These are phyloP conservation scores for Zygaena filipendulae DNA, from an alignment of 2,888 invertebrate genomes.

Conservation along the genomic window DNA sequence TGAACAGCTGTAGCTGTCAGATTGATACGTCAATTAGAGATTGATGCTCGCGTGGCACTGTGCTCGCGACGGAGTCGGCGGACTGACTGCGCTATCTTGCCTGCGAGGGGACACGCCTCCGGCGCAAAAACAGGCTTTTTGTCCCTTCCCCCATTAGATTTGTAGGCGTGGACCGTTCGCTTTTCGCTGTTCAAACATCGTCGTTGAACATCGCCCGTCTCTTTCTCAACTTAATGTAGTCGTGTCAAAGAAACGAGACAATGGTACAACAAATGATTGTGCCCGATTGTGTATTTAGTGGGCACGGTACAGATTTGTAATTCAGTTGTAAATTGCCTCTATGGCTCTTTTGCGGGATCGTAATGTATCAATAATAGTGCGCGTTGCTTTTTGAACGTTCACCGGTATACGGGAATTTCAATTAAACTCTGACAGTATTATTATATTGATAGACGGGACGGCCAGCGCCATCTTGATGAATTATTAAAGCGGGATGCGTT, in stretches of 20 bases:
- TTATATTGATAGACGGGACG: constrained; percentile 56
- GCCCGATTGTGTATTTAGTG: constrained; percentile 61
- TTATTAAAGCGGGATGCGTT: constrained; percentile 35
- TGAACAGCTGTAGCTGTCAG: constrained; percentile 37
- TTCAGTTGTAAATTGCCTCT: constrained; percentile 61
- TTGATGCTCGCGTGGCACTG: constrained; percentile 25
- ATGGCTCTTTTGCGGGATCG: constrained; percentile 55
- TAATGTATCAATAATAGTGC: constrained; percentile 66
- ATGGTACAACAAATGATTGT: constrained; percentile 48
- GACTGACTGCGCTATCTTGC: constrained; percentile 41
- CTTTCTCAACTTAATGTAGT: constrained; percentile 16
- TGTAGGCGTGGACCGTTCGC: constrained; percentile 45
- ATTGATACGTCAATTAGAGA: constrained; percentile 35
- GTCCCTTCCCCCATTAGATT: constrained; percentile 41
- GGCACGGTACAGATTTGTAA: constrained; percentile 59
- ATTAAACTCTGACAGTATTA: constrained; percentile 66
- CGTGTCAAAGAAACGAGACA: constrained; percentile 22
- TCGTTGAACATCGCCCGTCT: constrained; percentile 24
- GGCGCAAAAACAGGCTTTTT: constrained; percentile 53
- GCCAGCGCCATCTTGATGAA: constrained; percentile 53
- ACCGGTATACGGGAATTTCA: constrained; percentile 55
- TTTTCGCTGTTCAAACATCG: constrained; percentile 32
- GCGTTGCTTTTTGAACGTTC: constrained; percentile 34
- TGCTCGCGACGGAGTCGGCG: constrained; percentile 47
- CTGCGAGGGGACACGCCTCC: constrained; percentile 45